Evolutionary conservation across 1,140 invertebrate genomes (phyloP).

Genomic region (Bombyx mori): DNA sequence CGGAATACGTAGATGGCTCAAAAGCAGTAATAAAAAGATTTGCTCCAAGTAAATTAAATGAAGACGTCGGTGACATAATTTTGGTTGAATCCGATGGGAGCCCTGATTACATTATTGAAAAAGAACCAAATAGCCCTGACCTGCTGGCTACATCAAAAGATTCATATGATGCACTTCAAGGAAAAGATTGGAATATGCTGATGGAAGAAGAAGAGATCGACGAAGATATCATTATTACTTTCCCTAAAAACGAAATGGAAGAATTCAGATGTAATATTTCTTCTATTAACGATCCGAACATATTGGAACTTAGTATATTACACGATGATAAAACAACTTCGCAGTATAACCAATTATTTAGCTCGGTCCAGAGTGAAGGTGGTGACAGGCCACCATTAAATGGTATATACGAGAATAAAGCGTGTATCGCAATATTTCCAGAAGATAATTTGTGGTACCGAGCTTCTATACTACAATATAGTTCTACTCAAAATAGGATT

Average conservation of each 20-base stretch:
- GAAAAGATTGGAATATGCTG: conserved; percentile 49
- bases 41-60: conserved; percentile 11
- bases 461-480: conserved; percentile 45
- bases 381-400: conserved; percentile 29
- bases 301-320: conserved; percentile 36
- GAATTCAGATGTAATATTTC: conserved; percentile 43
- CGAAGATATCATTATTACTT: conserved; percentile 26
- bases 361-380: conserved; percentile 31
- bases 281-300: conserved; percentile 34
- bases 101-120: conserved; percentile 51
- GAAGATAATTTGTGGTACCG: conserved; percentile 54
- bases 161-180: conserved; percentile 27
- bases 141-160: conserved; percentile 16
- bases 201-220: conserved; percentile 24
- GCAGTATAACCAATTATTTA: conserved; percentile 39
- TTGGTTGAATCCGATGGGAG: conserved; percentile 33
- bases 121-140: conserved; percentile 19
- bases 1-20: conserved; percentile 40
- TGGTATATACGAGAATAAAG: conserved; percentile 52
- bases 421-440: conserved; percentile 49
- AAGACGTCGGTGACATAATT: conserved; percentile 9
- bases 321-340: conserved; percentile 29
- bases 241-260: conserved; percentile 20
- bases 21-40: conserved; percentile 36
- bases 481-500: conserved; percentile 33